Evolutionary conservation across 2,888 invertebrate species (phyloP), one percentile per base, ranked within the genome.

Genomic region (Apodemia mormo): DNA sequence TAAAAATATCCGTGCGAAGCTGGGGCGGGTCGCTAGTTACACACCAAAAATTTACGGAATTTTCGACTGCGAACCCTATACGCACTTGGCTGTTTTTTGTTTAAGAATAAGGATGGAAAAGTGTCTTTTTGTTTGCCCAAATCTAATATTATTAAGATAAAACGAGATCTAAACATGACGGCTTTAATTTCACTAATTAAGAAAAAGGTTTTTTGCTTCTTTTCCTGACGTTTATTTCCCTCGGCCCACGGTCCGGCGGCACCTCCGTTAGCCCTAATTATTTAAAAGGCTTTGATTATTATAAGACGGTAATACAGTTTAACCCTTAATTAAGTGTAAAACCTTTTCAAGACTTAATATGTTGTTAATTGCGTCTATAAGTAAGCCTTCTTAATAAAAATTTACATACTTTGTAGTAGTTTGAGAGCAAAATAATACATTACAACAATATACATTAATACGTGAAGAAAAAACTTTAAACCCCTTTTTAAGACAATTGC

Each of bases 151-250:
- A 61, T 61, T 61, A 61, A 61, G 61, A 61, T 61, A 14, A 30
- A 61, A 33, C 61, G 30, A 30, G 61, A 61, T 61, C 33, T 30
- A 61, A 61, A 61, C 33, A 61, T 14, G 61, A 61, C 61, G 33
- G 30, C 61, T 61, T 61, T 61, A 61, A 33, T 61, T 61, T 61
- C 30, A 61, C 61, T 61, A 61, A 61, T 61, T 61, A 61, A 61
- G 61, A 61, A 33, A 61, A 61, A 61, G 33, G 61, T 61, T 61
- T 61, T 33, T 61, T 30, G 12, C 61, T 30, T 61, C 61, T 61
- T 61, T 61, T 14, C 61, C n/a, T 33, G 61, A 30, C 61, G 61
- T 30, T 61, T 61, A 61, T 61, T 61, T 61, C 33, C 30, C 52
- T 12, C 61, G 30, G 30, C 33, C 33, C 9, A 61, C 61, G 61